These are phyloP conservation scores for Artibeus jamaicensis DNA, from an alignment of 2,797 vertebrate species.

Conservation along the genomic window DNA sequence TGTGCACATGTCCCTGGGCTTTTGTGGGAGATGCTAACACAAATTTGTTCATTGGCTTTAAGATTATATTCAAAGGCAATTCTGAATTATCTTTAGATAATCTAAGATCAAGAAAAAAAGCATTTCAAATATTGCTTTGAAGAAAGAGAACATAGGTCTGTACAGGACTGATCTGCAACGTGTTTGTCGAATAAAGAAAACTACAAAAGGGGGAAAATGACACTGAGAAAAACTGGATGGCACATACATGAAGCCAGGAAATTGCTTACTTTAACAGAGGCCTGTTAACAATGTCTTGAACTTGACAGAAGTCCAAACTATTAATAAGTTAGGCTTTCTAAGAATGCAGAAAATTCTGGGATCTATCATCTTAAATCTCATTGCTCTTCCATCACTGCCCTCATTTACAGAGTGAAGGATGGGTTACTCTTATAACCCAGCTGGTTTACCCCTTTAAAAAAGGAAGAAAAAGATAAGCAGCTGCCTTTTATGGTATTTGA, in stretches of 20 bases:
- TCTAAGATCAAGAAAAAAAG: background rate
- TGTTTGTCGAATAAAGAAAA: background rate
- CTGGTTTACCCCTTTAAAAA: background rate
- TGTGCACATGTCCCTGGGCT: background rate
- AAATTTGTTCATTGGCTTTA: background rate
- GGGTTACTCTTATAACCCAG: background rate
- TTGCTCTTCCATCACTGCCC: background rate
- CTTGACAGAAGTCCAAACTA: background rate
- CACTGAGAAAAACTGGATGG: background rate
- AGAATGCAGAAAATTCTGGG: background rate
- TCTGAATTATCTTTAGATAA: background rate
- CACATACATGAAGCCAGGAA: background rate
- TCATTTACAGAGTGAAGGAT: background rate
- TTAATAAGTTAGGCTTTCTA: background rate
- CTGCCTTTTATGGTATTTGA: background rate
- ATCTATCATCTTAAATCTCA: background rate
- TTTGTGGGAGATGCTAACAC: background rate
- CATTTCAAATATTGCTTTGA: background rate
- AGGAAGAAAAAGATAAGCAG: background rate
- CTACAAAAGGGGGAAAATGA: background rate
- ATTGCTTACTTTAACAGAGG: background rate
- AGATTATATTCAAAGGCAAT: background rate
- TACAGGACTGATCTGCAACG: background rate
- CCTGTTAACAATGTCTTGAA: background rate
- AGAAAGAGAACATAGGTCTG: background rate